Evolutionary conservation across 2,888 invertebrate species (phyloP).

Genomic region (Dryomyza anilis): DNA sequence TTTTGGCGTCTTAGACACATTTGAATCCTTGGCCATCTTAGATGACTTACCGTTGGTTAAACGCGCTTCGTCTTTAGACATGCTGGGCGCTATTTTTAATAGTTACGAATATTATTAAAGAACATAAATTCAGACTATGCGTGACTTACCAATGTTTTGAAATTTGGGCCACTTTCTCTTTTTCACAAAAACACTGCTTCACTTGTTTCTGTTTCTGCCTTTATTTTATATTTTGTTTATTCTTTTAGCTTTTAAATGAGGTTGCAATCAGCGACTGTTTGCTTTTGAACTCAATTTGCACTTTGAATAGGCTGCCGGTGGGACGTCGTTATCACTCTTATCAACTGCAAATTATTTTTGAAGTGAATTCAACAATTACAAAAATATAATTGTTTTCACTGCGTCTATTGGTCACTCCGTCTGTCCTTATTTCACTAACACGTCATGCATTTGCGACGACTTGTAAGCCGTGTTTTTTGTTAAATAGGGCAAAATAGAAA

Average conservation of each 20-base stretch:
- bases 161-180: constrained; percentile 11
- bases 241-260: no score
- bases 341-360: constrained; percentile 8
- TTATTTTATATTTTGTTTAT: background rate
- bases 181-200: background rate
- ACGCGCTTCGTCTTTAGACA: no score
- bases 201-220: background rate
- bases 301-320: no score
- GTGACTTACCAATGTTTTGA: background rate
- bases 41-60: no score
- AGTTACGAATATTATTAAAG: background rate
- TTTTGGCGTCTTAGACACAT: constrained; percentile 25
- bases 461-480: background rate
- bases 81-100: background rate
- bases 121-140: background rate
- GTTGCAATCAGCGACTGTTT: no score
- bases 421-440: background rate
- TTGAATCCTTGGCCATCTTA: constrained; percentile 33
- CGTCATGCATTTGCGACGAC: constrained; percentile 10
- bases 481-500: constrained; percentile 29
- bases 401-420: background rate
- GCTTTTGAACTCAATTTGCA: background rate
- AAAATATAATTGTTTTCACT: background rate
- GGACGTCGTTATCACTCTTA: background rate
- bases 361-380: background rate